These are phyloP conservation scores for Lacerta agilis DNA, from an alignment of 2,797 vertebrate genomes.

Conservation along the genomic window DNA sequence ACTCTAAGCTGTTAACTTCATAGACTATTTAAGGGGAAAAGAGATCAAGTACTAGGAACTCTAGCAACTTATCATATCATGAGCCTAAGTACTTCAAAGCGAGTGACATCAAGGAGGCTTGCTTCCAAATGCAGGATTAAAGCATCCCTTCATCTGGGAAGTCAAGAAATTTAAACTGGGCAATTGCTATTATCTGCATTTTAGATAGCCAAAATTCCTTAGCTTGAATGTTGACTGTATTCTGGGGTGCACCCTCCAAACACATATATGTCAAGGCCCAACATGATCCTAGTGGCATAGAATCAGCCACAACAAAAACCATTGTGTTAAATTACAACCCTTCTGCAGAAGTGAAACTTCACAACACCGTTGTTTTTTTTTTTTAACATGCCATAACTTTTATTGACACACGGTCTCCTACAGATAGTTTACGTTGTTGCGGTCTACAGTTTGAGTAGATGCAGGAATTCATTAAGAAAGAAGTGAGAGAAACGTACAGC, in stretches of 20 bases:
- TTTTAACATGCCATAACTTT: background rate
- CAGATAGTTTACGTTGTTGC: background rate
- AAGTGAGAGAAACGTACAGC: background rate
- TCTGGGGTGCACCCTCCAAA: background rate
- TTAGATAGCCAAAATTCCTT: background rate
- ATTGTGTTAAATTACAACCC: background rate
- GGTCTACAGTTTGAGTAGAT: background rate
- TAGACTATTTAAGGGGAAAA: background rate
- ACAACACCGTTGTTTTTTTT: background rate
- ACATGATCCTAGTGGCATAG: background rate
- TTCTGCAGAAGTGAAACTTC: background rate
- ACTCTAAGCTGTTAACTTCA: background rate
- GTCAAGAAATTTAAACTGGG: background rate
- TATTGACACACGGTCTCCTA: background rate
- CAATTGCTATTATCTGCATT: background rate
- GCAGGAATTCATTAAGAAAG: background rate
- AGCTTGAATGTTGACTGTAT: background rate
- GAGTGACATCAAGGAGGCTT: background rate
- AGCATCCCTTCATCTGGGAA: background rate
- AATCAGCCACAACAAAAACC: background rate
- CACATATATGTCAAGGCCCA: background rate
- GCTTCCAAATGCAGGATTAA: background rate
- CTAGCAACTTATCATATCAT: background rate
- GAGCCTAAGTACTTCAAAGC: background rate
- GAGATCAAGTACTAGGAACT: background rate